Evolutionary conservation across 2,113 vertebrate genomes (phyloP), one percentile per base, ranked within the genome.

Genomic region (Tapirus terrestris): DNA sequence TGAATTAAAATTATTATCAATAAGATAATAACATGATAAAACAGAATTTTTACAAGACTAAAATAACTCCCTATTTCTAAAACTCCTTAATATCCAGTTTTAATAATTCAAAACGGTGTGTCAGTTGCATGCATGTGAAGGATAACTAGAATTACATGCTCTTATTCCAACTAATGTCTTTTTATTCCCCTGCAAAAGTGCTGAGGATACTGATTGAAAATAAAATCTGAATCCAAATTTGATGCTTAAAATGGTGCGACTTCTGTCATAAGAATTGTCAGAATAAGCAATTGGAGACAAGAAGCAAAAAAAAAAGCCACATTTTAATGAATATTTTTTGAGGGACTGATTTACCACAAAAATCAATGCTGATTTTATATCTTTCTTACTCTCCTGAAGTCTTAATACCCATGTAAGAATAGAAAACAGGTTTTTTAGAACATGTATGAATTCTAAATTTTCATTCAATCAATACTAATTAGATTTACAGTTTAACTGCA

Each of bases 281-380:
- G 29, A 83, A 58, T 25, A 83, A 88, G 51, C 45, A 88, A 65
- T 72, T 51, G 80, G 18, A 92, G 70, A 72, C 16, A 60, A 87
- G 43, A 83, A 63, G 8, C 5, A 29, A 36, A 76, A 29, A 36
- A 75, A 70, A 75, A 56, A 84, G 31, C 3, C 45, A 29, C 70
- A 75, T 82, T 75, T 77, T 91, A 91, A 53, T 70, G 48, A 94
- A 36, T 53, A 82, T 87, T 56, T 96, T 93, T 89, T 84, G 88
- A 89, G 39, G 53, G 13, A 63, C n/a, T 91, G 27, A 95, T 85
- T 73, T 67, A n/a, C 6, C 23, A 70, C 8, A n/a, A 61, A 93
- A 96, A 94, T 92, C 72, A 79, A 72, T 85, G 45, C 31, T 45
- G 45, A 68, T 89, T 95, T 95, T 68, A 51, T 85, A 91, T 67